Evolutionary conservation across 2,113 vertebrate genomes (phyloP).

Genomic region (Chionomys nivalis): DNA sequence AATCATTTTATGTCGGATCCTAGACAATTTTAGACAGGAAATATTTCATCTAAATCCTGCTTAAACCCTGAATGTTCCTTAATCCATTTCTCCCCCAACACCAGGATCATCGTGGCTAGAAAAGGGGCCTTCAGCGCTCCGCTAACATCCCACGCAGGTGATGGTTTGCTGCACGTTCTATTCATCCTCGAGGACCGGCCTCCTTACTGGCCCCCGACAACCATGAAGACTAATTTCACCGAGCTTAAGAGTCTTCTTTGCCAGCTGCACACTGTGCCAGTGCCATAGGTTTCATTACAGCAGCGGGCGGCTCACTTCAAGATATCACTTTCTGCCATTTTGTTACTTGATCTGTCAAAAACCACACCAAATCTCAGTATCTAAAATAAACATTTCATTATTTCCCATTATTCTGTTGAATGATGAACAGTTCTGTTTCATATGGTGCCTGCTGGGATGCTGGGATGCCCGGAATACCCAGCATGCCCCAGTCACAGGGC

Average conservation of each 20-base stretch:
- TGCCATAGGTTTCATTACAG: neutral
- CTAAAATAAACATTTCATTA: neutral
- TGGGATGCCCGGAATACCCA: neutral
- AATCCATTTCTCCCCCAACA: neutral
- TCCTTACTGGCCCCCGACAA: neutral
- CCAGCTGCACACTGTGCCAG: neutral
- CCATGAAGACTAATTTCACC: neutral
- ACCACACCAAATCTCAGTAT: neutral
- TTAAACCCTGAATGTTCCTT: conserved; percentile 9
- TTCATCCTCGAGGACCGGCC: neutral
- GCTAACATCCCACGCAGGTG: too few species aligned
- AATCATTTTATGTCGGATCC: neutral
- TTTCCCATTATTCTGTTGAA: neutral
- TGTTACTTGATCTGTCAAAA: neutral
- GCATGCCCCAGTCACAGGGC: neutral
- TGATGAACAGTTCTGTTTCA: neutral
- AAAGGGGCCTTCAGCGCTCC: neutral
- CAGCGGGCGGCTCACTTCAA: neutral
- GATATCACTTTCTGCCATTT: neutral
- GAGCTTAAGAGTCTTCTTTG: neutral
- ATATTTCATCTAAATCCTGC: conserved; percentile 24
- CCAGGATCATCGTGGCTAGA: neutral
- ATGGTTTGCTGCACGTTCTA: neutral
- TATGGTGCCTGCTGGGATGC: neutral
- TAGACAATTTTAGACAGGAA: conserved; percentile 22